A percentile compares a stretch with the other conserved stretches of the same genome.
Conservation (phyloP, 2,797 vertebrate species). For the Tachyglossus aculeatus region DNA sequence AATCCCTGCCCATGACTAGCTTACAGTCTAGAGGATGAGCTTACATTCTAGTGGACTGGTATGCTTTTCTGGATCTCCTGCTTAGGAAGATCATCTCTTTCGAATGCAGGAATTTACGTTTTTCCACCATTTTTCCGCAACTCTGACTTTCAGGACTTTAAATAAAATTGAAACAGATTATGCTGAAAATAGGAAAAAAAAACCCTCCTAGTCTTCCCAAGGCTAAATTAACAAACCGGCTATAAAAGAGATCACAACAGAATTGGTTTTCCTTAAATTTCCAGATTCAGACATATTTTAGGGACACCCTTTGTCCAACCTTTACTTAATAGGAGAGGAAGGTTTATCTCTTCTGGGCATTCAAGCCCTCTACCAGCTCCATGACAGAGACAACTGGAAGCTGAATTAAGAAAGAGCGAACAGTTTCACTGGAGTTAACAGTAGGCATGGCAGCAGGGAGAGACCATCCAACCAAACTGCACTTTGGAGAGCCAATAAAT, state of each 20-base stretch:
- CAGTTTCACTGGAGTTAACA: conserved; percentile 28
- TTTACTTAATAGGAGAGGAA: conserved; percentile 57
- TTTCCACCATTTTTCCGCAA: not conserved
- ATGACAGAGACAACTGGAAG: conserved; percentile 47
- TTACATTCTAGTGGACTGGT: too few species aligned
- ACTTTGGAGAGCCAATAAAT: conserved; percentile 62
- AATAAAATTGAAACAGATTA: not conserved
- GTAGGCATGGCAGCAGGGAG: conserved; percentile 50
- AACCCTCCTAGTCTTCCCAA: not conserved
- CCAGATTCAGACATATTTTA: not conserved
- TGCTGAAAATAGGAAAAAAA: not conserved
- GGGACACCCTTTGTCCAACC: conserved; percentile 20
- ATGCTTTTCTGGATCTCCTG: too few species aligned
- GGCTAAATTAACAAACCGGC: not conserved
- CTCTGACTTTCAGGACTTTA: not conserved
- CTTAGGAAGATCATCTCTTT: not conserved
- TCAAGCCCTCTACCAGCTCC: conserved; percentile 56
- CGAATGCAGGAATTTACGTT: not conserved
- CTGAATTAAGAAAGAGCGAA: conserved; percentile 41
- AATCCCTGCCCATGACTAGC: too few species aligned
- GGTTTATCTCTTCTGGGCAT: conserved; percentile 62
- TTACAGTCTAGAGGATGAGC: too few species aligned
- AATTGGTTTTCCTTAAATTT: not conserved
- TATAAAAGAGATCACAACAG: not conserved
- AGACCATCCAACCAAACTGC: conserved; percentile 45